Evolutionary conservation across 1,140 invertebrate genomes (phyloP), one percentile per base, ranked within the genome.

Genomic region (Conus betulinus): DNA sequence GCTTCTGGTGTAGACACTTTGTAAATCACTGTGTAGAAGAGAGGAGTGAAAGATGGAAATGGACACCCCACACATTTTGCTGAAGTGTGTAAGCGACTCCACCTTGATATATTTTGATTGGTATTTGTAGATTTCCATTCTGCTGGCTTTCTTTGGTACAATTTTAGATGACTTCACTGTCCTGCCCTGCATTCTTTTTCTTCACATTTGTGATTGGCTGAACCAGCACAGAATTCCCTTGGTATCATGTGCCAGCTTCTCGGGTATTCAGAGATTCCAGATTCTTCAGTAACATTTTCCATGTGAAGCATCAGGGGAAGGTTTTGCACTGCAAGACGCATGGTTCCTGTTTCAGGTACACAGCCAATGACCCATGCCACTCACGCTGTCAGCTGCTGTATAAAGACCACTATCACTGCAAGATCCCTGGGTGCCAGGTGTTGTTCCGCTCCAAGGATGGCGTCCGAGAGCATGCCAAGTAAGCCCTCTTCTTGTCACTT

Each of bases 321-420:
- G 3, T 39, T 39, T 39, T 39, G 39, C 39, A 39, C 39, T 39
- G 39, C 0, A 39, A 39, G 39, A 39, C 39, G 39, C n/a, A 10
- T 27, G n/a, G 57, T 63, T 60, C 13, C n/a, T 63, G 27, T 92
- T 87, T 60, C 90, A 96, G 95, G 89, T 96, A 95, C 89, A 95
- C 95, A 10, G 93, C 95, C 95, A 96, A 96, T 96, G 94, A 96
- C 95, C 93, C 95, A 93, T 96, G 96, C 96, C 94, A 96, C 90
- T 96, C 97, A n/a, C 96, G 97, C 90, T 98, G 97, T 94, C 96
- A 96, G 89, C 96, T 97, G 89, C 95, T 96, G 53, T 97, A 97
- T 89, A 97, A 96, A 87, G 97, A 97, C 90, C 97, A 98, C 92
- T 98, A 97, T 94, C 97, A 98, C 93, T 98, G 97, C 89, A 92